phyloP scores from a whole-genome alignment of 2,797 vertebrate species.

The Thaleichthys pacificus region DNA sequence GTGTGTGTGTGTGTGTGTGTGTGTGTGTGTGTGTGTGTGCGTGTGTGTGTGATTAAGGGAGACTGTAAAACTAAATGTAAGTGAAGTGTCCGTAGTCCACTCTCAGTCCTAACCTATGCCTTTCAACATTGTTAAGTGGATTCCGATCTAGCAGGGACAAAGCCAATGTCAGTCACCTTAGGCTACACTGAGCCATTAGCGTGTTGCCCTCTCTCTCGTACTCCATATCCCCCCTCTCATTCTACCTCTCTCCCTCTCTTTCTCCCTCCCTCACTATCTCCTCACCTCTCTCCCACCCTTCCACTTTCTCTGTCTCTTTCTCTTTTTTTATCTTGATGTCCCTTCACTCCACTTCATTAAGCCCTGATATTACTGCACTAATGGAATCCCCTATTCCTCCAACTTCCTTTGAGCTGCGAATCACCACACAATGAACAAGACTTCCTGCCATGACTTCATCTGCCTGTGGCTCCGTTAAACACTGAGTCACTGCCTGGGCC shows the following conservation, averaged over 20 bases:
- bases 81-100: neutral
- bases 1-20: neutral
- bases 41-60: neutral
- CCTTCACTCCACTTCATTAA: constrained; percentile 67
- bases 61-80: neutral
- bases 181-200: constrained; percentile 58
- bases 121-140: constrained; percentile 39
- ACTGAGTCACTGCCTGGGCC: constrained; percentile 27
- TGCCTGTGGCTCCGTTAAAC: constrained; percentile 53
- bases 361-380: constrained; percentile 64
- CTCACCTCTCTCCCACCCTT: constrained; percentile 32
- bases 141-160: constrained; percentile 52
- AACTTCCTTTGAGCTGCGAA: constrained; percentile 69
- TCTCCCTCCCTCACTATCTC: neutral
- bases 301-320: constrained; percentile 29
- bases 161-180: constrained; percentile 51
- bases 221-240: neutral
- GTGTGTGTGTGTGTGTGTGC: no score
- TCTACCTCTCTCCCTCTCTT: neutral
- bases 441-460: constrained; percentile 58
- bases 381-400: constrained; percentile 67
- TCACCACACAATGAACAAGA: constrained; percentile 54
- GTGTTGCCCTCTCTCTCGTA: constrained; percentile 24
- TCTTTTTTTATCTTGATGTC: constrained; percentile 43
- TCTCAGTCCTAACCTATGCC: neutral